Evolutionary conservation across 2,113 vertebrate genomes (phyloP), one percentile per base, ranked within the genome.

Genomic region (Acrocephalus kingi): DNA sequence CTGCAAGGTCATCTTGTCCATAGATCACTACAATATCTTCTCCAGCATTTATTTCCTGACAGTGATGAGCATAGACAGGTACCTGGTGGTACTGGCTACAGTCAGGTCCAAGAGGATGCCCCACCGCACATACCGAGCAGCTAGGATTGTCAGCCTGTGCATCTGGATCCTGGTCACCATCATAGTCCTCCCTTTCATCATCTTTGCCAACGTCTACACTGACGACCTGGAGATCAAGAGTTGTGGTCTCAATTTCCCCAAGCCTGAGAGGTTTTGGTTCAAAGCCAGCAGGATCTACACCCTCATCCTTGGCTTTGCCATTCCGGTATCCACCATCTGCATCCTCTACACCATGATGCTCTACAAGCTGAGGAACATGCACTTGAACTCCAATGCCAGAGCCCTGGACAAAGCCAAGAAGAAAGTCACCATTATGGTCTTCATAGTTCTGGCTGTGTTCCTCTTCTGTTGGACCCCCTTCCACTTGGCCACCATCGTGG

Each of bases 41-140:
- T 99, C 99, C 75, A 99, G 99, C 76, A 98, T 99, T 89, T 99
- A 98, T 51, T 99, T 99, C 94, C 97, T 99, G n/a, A 99, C 99
- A 0, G 98, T 99, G 8, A 99, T 99, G 99, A 99, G 99, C 75
- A 93, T 99, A 18, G 99, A 99, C 95, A 98, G 98, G 22, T 99
- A 99, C 88, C 95, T 99, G 87, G 99, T 98, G 1, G 98, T 99
- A 1, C 86, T 99, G 95, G 98, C 99, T 11, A 99, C 98, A 0
- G 98, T 98, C 52, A 96, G 97, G 64, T 99, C 99, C 41, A 98
- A 98, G 76, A 98, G 98, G 46, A 97, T 98, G 98, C 98, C 99
- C 3, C 98, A 98, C 66, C 98, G 98, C 46, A 99, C 99, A 0
- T 98, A 98, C 90, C 74, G 98, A 61, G 98, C 98, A 0, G 98